phyloP scores from a whole-genome alignment of 2,888 invertebrate species.

The Watsonalla binaria region DNA sequence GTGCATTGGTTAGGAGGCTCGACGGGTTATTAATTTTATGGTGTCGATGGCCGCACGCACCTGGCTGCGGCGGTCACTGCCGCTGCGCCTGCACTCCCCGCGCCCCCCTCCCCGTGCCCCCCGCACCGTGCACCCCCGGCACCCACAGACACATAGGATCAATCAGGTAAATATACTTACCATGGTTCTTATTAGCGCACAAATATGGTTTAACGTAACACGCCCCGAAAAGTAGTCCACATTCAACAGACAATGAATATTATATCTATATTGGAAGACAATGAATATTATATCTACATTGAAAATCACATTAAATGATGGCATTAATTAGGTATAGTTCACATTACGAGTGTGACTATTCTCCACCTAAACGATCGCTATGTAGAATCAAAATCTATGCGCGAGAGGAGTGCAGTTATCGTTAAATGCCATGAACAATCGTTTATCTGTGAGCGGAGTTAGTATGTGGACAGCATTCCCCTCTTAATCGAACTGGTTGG shows the following conservation, averaged over 20 bases:
- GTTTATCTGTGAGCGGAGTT: constrained; percentile 18
- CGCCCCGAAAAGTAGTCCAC: constrained; percentile 1
- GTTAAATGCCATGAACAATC: constrained; percentile 14
- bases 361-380: background rate
- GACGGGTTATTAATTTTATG: constrained; percentile 78
- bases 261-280: too few species aligned
- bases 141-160: constrained; percentile 34
- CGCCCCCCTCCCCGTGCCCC: constrained; percentile 16
- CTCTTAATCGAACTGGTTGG: constrained; percentile 69
- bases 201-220: constrained; percentile 10
- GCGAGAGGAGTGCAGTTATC: constrained; percentile 5
- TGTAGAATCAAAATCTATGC: background rate
- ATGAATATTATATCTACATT: too few species aligned
- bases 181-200: constrained; percentile 22
- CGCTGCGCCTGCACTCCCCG: constrained; percentile 40
- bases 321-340: too few species aligned
- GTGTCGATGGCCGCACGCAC: constrained; percentile 77
- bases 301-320: too few species aligned
- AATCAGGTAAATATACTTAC: constrained; percentile 48
- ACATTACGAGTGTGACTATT: too few species aligned
- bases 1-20: constrained; percentile 70
- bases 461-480: constrained; percentile 63
- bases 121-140: constrained; percentile 9
- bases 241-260: background rate
- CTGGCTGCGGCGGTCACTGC: constrained; percentile 74